Evolutionary conservation across 2,797 vertebrate species (phyloP).

Genomic region (Pitangus sulphuratus): DNA sequence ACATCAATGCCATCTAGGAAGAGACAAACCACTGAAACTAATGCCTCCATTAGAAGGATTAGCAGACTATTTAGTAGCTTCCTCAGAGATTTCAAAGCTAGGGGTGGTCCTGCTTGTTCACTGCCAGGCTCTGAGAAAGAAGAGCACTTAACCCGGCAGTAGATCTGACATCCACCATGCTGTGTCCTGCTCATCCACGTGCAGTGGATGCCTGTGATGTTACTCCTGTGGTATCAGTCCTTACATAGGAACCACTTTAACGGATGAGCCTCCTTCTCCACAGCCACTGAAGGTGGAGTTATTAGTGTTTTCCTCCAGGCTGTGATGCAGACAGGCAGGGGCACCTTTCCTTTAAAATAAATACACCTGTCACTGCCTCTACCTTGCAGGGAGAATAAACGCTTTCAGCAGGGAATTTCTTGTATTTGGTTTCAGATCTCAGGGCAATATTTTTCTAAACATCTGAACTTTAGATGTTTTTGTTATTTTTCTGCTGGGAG

Average conservation of each 20-base stretch:
- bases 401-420: conserved; percentile 16
- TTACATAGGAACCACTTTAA: not conserved
- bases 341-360: conserved; percentile 22
- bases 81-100: not conserved
- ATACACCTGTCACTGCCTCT: not conserved
- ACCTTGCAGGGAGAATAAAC: not conserved
- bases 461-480: conserved; percentile 8
- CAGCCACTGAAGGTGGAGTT: not conserved
- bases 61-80: not conserved
- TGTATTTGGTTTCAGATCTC: conserved; percentile 14
- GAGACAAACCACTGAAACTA: not conserved
- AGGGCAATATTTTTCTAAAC: conserved; percentile 26
- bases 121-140: not conserved
- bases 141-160: not conserved
- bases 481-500: not conserved
- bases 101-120: not conserved
- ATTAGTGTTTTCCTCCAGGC: not conserved
- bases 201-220: not conserved
- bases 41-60: not conserved
- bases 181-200: not conserved
- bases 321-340: not conserved
- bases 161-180: not conserved
- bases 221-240: not conserved
- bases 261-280: not conserved
- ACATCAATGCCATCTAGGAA: not conserved